Evolutionary conservation across 2,113 vertebrate species (phyloP).

Genomic region (Megaleporinus macrocephalus): DNA sequence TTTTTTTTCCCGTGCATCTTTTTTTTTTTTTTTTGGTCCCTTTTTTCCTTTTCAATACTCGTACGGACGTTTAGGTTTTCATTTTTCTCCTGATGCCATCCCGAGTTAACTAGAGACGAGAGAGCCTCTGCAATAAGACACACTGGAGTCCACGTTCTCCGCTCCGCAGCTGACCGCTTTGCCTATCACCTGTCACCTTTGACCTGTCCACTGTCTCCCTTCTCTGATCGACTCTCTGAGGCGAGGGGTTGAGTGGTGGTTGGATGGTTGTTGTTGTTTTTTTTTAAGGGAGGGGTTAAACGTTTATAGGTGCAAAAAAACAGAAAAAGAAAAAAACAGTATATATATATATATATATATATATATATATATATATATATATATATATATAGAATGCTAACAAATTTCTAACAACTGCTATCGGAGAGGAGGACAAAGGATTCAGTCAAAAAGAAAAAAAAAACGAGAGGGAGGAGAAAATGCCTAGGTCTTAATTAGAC

Average conservation of each 20-base stretch:
- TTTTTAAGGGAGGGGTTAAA: slow-evolving; percentile 50
- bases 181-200: slow-evolving; percentile 70
- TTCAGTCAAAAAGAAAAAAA: slow-evolving; percentile 55
- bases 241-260: slow-evolving; percentile 60
- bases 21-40: slow-evolving; percentile 43
- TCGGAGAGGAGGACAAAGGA: slow-evolving; percentile 52
- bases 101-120: slow-evolving; percentile 54
- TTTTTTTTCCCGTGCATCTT: no score
- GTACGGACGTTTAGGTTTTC: slow-evolving; percentile 44
- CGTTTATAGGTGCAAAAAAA: slow-evolving; percentile 71
- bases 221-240: slow-evolving; percentile 67
- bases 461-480: slow-evolving; percentile 33
- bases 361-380: slow-evolving; percentile 42
- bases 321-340: slow-evolving; percentile 21
- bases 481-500: slow-evolving; percentile 60
- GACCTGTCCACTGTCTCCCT: slow-evolving; percentile 75
- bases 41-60: slow-evolving; percentile 54
- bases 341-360: slow-evolving; percentile 30
- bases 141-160: slow-evolving; percentile 69
- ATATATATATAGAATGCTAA: slow-evolving; percentile 44
- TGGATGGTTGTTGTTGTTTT: slow-evolving; percentile 46
- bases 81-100: slow-evolving; percentile 54
- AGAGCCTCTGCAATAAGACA: slow-evolving; percentile 75
- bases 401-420: slow-evolving; percentile 33
- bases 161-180: slow-evolving; percentile 64